These are phyloP conservation scores for Syngnathoides biaculeatus DNA, from an alignment of 2,113 vertebrate genomes.

Conservation along the genomic window DNA sequence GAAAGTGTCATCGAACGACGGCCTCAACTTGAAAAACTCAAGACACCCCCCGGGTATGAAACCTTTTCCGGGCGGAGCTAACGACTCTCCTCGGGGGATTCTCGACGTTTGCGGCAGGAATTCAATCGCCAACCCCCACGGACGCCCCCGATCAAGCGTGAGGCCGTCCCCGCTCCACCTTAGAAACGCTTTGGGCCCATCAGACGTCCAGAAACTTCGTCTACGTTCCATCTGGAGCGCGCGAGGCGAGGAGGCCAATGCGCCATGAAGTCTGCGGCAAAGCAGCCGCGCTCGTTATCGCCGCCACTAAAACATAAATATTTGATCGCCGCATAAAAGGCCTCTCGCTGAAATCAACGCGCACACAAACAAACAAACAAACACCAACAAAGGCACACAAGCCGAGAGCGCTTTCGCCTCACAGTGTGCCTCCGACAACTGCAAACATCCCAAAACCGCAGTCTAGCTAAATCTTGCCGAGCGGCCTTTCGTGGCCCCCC, in stretches of 20 bases:
- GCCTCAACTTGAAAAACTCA: too few species aligned
- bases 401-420: not conserved
- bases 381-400: not conserved
- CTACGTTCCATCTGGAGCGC: constrained; percentile 27
- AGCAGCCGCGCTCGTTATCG: constrained; percentile 42
- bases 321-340: constrained; percentile 65
- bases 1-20: too few species aligned
- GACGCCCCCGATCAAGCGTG: not conserved
- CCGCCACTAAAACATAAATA: constrained; percentile 64
- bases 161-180: not conserved
- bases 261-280: constrained; percentile 33
- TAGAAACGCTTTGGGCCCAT: not conserved
- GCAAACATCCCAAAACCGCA: constrained; percentile 1
- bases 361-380: not conserved
- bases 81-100: too few species aligned
- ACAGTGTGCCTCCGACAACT: not conserved
- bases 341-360: constrained; percentile 36
- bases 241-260: constrained; percentile 26
- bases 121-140: too few species aligned
- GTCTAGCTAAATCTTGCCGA: not conserved
- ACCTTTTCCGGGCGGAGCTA: too few species aligned
- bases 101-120: too few species aligned
- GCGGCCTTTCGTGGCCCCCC: not conserved
- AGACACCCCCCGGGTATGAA: too few species aligned
- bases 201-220: constrained; percentile 28